Evolutionary conservation across 2,113 vertebrate species (phyloP).

Genomic region (Oryzias javanicus): DNA sequence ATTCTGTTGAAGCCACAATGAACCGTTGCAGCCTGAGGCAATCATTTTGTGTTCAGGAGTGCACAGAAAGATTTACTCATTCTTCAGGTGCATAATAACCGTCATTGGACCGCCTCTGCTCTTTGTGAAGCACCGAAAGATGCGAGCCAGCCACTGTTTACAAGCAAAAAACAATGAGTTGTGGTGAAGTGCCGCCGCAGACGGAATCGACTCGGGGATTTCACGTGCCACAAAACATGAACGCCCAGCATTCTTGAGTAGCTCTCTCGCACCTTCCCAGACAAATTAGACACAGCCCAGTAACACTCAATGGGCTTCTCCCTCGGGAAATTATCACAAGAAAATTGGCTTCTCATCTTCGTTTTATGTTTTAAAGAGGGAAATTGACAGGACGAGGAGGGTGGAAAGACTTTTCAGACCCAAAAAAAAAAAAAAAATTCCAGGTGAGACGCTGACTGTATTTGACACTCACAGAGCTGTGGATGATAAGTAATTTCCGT

Average conservation of each 20-base stretch:
- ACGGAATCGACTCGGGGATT: conserved; percentile 43
- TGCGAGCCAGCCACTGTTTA: conserved; percentile 32
- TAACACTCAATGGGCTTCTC: conserved; percentile 65
- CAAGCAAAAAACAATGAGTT: conserved; percentile 30
- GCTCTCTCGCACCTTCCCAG: conserved; percentile 69
- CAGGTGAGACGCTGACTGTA: conserved; percentile 28
- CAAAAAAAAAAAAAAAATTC: conserved; percentile 12
- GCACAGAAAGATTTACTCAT: conserved; percentile 26
- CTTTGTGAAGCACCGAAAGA: conserved; percentile 26
- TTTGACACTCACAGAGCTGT: conserved; percentile 60
- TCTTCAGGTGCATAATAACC: conserved; percentile 31
- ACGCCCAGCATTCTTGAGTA: conserved; percentile 60
- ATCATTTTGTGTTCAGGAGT: conserved; percentile 28
- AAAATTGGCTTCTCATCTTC: conserved; percentile 63
- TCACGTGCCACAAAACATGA: conserved; percentile 66
- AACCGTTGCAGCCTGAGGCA: conserved; percentile 11
- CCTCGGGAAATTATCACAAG: conserved; percentile 74
- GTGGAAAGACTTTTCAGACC: conserved; percentile 35
- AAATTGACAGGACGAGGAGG: conserved; percentile 22
- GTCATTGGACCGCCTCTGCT: conserved; percentile 21
- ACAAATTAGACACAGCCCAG: conserved; percentile 76
- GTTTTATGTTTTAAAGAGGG: conserved; percentile 59
- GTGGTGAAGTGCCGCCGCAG: conserved; percentile 29
- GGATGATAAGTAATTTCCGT: conserved; percentile 75
- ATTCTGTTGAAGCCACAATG: conserved; percentile 15